Percentiles rank a stretch among this genome's conserved stretches.
These are phyloP conservation scores for Nixonia krombeini DNA, from an alignment of 1,140 invertebrate genomes.

Conservation along the genomic window DNA sequence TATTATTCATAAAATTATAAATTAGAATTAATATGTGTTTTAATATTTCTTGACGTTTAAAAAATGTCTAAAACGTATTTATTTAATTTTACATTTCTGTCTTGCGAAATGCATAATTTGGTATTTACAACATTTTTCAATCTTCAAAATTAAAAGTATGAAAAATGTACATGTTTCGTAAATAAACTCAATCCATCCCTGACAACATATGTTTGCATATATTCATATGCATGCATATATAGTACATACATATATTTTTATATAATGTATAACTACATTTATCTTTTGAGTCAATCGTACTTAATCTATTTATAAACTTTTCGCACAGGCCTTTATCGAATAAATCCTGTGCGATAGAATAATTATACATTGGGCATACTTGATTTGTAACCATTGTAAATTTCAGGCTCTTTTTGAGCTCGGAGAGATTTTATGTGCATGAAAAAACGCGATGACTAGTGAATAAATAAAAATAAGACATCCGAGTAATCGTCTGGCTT, in stretches of 20 bases:
- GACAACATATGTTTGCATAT: neutral
- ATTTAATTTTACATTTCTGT: too few relatives aligned
- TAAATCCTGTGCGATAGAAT: slow-evolving; percentile 29
- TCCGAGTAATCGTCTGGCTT: neutral
- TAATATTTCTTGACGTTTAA: too few relatives aligned
- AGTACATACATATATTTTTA: slow-evolving; percentile 37
- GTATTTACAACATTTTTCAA: too few relatives aligned
- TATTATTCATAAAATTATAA: too few relatives aligned
- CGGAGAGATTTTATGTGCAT: slow-evolving; percentile 21
- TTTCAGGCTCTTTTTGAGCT: slow-evolving; percentile 22
- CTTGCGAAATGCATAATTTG: neutral
- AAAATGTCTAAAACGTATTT: too few relatives aligned
- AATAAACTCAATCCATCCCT: too few relatives aligned
- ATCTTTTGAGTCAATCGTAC: too few relatives aligned
- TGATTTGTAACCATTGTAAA: slow-evolving; percentile 41
- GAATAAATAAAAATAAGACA: neutral
- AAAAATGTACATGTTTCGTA: neutral
- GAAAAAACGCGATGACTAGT: slow-evolving; percentile 12
- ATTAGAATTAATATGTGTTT: too few relatives aligned
- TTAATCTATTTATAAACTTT: too few relatives aligned
- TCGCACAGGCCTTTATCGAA: neutral
- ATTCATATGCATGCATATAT: slow-evolving; percentile 31
- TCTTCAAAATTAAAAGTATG: neutral
- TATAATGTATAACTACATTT: slow-evolving; percentile 17
- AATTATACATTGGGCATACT: slow-evolving; percentile 22